A percentile compares a stretch with the other conserved stretches of the same genome.
phyloP scores from a whole-genome alignment of 2,797 vertebrate genomes.

The Lacerta agilis region DNA sequence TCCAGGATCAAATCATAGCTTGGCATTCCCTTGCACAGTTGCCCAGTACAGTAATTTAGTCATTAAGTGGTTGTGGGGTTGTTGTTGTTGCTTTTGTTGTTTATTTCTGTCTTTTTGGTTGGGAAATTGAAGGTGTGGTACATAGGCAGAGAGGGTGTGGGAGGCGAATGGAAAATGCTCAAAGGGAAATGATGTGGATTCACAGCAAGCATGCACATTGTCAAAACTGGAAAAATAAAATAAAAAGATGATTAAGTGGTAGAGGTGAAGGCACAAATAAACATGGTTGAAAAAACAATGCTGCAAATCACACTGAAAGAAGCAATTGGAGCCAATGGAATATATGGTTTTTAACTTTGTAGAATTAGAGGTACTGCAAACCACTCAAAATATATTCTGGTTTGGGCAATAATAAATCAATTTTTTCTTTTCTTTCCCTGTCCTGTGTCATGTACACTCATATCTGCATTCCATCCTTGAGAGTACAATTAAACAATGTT shows the following conservation, averaged over 20 bases:
- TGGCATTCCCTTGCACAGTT: accelerated
- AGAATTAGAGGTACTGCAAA: background rate
- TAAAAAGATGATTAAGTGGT: background rate
- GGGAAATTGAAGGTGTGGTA: background rate
- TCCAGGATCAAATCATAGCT: background rate
- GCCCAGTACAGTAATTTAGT: background rate
- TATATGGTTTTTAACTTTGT: background rate
- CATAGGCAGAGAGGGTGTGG: background rate
- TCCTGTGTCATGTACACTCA: background rate
- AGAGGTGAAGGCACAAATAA: background rate
- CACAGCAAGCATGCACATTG: background rate
- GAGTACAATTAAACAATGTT: background rate
- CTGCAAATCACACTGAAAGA: background rate
- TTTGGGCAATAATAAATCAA: background rate
- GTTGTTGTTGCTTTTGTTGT: background rate
- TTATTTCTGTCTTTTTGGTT: background rate
- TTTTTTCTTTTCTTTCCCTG: background rate
- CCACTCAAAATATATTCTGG: background rate
- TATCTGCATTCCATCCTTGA: background rate
- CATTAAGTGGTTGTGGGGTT: background rate
- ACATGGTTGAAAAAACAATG: background rate
- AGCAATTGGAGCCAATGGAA: background rate
- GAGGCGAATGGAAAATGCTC: background rate
- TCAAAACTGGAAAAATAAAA: background rate
- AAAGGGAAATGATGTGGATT: background rate